Evolutionary conservation across 2,888 invertebrate genomes (phyloP).

Genomic region (Rapana venosa): DNA sequence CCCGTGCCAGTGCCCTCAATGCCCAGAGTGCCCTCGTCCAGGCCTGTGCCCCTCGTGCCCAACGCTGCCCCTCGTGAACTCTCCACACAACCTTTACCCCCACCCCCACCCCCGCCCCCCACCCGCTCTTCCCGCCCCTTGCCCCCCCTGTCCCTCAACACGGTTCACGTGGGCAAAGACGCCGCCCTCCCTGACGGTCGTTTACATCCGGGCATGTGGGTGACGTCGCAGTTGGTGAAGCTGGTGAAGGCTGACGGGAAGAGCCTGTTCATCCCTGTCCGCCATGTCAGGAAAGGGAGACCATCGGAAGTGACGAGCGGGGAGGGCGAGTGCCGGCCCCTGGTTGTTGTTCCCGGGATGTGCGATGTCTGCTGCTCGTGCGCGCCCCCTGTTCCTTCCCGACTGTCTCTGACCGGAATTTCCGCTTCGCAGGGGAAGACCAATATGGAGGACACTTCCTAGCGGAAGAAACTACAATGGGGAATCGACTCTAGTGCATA

Average conservation of each 20-base stretch:
- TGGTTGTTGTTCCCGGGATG: too few relatives aligned
- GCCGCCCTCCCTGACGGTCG: background rate
- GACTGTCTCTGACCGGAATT: too few relatives aligned
- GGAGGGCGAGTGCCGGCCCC: too few relatives aligned
- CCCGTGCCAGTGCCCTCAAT: background rate
- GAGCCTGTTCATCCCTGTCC: constrained; percentile 40
- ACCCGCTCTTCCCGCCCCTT: constrained; percentile 15
- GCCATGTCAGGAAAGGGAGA: constrained; percentile 5
- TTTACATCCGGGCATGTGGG: constrained; percentile 8
- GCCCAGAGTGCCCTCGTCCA: background rate
- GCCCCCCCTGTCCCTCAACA: constrained; percentile 28
- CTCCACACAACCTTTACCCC: background rate
- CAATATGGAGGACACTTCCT: too few relatives aligned
- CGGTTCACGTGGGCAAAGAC: constrained; percentile 12
- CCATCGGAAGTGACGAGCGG: too few relatives aligned
- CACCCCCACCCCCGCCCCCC: background rate
- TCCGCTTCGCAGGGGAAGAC: too few relatives aligned
- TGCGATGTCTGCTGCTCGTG: too few relatives aligned
- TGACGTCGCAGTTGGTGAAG: constrained; percentile 46
- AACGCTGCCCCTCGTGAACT: background rate
- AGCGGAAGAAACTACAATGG: too few relatives aligned
- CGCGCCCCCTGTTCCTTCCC: too few relatives aligned
- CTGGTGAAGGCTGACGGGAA: constrained; percentile 36
- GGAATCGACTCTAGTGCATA: too few relatives aligned
- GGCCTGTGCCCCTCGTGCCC: background rate